phyloP scores from a whole-genome alignment of 2,797 vertebrate genomes.

The Sitta carolinensis region DNA sequence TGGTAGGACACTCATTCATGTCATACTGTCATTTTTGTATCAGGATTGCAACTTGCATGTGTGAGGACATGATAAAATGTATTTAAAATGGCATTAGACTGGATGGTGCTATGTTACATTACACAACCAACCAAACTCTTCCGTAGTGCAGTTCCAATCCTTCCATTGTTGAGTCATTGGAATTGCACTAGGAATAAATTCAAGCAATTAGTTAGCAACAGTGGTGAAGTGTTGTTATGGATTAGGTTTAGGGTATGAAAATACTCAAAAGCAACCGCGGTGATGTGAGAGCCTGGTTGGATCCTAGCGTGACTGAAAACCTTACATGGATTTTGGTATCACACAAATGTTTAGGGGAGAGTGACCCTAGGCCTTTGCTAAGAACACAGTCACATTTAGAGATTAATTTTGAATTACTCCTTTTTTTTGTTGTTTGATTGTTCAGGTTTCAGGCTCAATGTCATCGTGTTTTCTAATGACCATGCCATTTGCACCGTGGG shows the following conservation, averaged over 20 bases:
- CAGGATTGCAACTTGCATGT: constrained; percentile 61
- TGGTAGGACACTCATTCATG: constrained; percentile 1
- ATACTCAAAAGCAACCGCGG: background rate
- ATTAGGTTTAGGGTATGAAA: background rate
- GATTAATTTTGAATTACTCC: background rate
- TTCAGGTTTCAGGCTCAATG: constrained; percentile 27
- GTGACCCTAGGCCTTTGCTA: background rate
- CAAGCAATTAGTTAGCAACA: constrained; percentile 6
- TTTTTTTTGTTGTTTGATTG: background rate
- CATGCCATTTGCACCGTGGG: constrained; percentile 31
- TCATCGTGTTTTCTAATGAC: constrained; percentile 1
- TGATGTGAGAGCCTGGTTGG: background rate
- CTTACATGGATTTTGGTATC: background rate
- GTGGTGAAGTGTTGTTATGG: background rate
- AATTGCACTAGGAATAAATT: constrained; percentile 31
- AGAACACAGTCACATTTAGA: background rate
- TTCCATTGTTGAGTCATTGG: background rate
- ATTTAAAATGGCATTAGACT: constrained; percentile 36
- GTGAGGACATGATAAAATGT: constrained; percentile 61
- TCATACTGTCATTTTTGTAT: constrained; percentile 21
- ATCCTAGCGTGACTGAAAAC: background rate
- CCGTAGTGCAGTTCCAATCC: background rate
- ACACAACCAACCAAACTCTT: constrained; percentile 24
- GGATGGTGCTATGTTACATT: constrained; percentile 46
- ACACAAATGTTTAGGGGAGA: background rate